phyloP scores from a whole-genome alignment of 2,888 invertebrate species.

The Drosophila demipolita region DNA sequence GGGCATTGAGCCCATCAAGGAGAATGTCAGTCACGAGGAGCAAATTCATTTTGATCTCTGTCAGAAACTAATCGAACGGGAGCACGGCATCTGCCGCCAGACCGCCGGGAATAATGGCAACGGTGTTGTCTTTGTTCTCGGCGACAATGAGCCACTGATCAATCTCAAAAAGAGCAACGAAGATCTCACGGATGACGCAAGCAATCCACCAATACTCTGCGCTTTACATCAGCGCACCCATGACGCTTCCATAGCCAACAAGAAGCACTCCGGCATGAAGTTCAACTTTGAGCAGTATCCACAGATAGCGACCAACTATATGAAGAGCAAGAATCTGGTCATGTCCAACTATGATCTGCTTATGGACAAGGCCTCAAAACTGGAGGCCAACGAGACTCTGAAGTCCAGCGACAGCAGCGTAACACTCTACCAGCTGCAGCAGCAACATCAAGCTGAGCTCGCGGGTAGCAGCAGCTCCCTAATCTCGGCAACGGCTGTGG shows the following conservation, averaged over 20 bases:
- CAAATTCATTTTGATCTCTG: slow-evolving; percentile 81
- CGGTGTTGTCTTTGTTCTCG: slow-evolving; percentile 89
- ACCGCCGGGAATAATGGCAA: slow-evolving; percentile 64
- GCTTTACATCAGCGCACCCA: slow-evolving; percentile 81
- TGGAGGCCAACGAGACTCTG: slow-evolving; percentile 72
- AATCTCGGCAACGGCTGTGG: slow-evolving; percentile 73
- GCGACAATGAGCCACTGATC: slow-evolving; percentile 89
- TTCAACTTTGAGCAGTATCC: slow-evolving; percentile 91
- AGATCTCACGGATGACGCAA: slow-evolving; percentile 69
- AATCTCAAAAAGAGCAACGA: slow-evolving; percentile 87
- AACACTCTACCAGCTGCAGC: slow-evolving; percentile 42
- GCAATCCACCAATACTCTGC: slow-evolving; percentile 64
- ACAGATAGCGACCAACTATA: slow-evolving; percentile 90
- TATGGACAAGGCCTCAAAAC: slow-evolving; percentile 82
- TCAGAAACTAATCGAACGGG: slow-evolving; percentile 77
- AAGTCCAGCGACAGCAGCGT: slow-evolving; percentile 65
- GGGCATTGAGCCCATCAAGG: slow-evolving; percentile 84
- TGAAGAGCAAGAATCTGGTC: slow-evolving; percentile 90
- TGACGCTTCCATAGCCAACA: slow-evolving; percentile 64
- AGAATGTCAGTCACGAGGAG: slow-evolving; percentile 83
- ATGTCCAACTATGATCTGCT: slow-evolving; percentile 82
- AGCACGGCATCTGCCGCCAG: slow-evolving; percentile 68
- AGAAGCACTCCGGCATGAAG: slow-evolving; percentile 88
- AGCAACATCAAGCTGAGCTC: slow-evolving; percentile 46
- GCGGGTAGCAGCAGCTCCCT: slow-evolving; percentile 55